Conservation (phyloP, 2,113 vertebrate genomes). For the Sander vitreus region DNA sequence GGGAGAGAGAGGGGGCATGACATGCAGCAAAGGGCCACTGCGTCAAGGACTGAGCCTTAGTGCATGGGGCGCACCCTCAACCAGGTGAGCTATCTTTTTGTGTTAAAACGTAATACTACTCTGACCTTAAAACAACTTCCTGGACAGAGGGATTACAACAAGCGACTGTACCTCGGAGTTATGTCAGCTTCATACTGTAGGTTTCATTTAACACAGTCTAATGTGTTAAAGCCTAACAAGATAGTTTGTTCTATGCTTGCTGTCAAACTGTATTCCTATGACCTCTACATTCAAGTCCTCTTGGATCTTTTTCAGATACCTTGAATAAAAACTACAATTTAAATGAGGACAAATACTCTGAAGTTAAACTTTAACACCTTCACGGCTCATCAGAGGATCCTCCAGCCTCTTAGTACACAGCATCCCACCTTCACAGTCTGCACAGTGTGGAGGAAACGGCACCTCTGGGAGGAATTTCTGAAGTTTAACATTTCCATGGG, state of each 20-base stretch:
- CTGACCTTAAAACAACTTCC: neutral
- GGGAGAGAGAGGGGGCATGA: too few species aligned
- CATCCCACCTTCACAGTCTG: constrained; percentile 30
- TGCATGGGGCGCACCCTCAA: too few species aligned
- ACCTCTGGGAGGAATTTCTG: constrained; percentile 41
- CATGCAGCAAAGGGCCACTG: too few species aligned
- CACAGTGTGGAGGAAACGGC: constrained; percentile 13
- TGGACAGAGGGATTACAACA: neutral
- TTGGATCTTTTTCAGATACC: neutral
- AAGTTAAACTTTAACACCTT: constrained; percentile 11
- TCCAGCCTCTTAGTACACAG: constrained; percentile 20
- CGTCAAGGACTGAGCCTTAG: too few species aligned
- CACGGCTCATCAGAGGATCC: constrained; percentile 20
- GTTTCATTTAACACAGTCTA: neutral
- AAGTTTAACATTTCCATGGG: constrained; percentile 47
- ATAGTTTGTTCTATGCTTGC: neutral
- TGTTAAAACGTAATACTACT: neutral
- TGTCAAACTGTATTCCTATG: constrained; percentile 7
- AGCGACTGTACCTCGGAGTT: neutral
- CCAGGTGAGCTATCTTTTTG: too few species aligned
- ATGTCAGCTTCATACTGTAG: neutral
- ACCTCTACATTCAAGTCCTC: constrained; percentile 7
- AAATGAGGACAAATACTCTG: constrained; percentile 15
- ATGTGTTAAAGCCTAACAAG: neutral
- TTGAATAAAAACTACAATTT: constrained; percentile 18